Conservation (phyloP, 2,888 invertebrate species). For the Nomada flava region DNA sequence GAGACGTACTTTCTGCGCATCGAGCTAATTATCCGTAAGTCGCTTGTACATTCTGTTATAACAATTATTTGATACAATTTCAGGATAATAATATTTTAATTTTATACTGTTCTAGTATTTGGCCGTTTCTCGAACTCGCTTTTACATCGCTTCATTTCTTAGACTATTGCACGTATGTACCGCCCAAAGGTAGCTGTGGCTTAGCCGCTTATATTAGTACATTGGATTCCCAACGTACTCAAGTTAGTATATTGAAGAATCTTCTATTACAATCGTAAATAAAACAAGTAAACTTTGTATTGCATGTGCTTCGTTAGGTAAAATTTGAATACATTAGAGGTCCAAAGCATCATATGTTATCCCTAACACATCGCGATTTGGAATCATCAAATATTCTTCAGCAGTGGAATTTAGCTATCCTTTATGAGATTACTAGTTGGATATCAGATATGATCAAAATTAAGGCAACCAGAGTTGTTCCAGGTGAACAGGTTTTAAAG, state of each 20-base stretch:
- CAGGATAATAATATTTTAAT: constrained; percentile 5
- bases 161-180: constrained; percentile 81
- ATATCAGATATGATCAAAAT: constrained; percentile 78
- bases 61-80: neutral
- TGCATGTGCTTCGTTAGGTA: constrained; percentile 43
- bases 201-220: constrained; percentile 78
- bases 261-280: constrained; percentile 4
- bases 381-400: constrained; percentile 73
- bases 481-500: constrained; percentile 77
- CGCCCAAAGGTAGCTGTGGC: constrained; percentile 81
- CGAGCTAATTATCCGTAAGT: constrained; percentile 80
- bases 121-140: constrained; percentile 76
- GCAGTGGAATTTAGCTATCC: constrained; percentile 79
- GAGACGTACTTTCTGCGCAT: constrained; percentile 78
- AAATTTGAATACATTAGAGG: constrained; percentile 61
- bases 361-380: constrained; percentile 76
- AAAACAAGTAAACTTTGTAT: constrained; percentile 6
- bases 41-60: neutral
- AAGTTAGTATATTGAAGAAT: constrained; percentile 67
- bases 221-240: constrained; percentile 72
- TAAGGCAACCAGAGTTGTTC: constrained; percentile 77
- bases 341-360: constrained; percentile 72
- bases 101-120: constrained; percentile 71
- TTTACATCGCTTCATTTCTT: constrained; percentile 78
- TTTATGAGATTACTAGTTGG: constrained; percentile 78